Evolutionary conservation across 2,888 invertebrate genomes (phyloP), one percentile per base, ranked within the genome.

Genomic region (Autographa pulchrina): DNA sequence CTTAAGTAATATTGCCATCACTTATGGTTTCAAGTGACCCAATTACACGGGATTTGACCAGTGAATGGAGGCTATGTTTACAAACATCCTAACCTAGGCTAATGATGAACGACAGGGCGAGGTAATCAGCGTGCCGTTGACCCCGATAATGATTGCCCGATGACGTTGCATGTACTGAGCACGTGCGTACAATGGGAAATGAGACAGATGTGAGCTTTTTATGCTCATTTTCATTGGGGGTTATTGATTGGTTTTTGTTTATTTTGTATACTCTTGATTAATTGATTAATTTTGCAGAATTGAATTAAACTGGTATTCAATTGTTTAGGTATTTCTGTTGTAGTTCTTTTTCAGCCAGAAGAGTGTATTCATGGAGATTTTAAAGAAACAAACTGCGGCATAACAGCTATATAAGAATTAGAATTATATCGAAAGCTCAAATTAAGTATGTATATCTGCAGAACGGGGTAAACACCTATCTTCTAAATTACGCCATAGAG

Each of bases 31-130:
- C 75, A 72, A 75, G 81, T 91, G 90, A 89, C 90, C 92, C 88
- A 90, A 92, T 91, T 92, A 86, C 88, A 89, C 87, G 86, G 88
- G 88, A 90, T 90, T 86, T 87, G 92, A 89, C 86, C 86, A 85
- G 81, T 92, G 91, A 92, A 93, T 92, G 91, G 89, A 88, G 89
- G 90, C 89, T 88, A 90, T 96, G 96, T 96, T 96, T 96, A 95
- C 95, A 95, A 95, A 95, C 94, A 94, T 93, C 92, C 94, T 95
- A 95, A 96, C 96, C 96, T 96, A 96, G 95, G 95, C 93, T 95
- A 96, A 96, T 95, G 94, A 94, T 94, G 93, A 95, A 92, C 92
- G 95, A 92, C 94, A 95, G 93, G 94, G 94, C 94, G 86, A 91
- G 94, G 94, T 94, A 95, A 95, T 95, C 95, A 95, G 90, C 89